Evolutionary conservation across 2,113 vertebrate species (phyloP).

Genomic region (Cricetomys ansorgei): DNA sequence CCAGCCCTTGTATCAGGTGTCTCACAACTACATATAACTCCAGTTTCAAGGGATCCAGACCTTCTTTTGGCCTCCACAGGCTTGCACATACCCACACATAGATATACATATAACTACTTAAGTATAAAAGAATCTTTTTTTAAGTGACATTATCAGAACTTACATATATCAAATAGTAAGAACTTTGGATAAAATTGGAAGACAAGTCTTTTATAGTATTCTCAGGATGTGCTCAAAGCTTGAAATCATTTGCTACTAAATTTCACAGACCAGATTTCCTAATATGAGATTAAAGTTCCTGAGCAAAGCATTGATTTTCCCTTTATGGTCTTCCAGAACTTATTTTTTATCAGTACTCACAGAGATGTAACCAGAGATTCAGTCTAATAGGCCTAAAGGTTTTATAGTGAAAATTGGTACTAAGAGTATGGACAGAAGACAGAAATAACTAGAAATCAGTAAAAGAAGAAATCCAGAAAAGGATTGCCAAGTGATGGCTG

Average conservation of each 20-base stretch:
- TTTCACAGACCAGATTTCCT: conserved; percentile 52
- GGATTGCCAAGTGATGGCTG: neutral
- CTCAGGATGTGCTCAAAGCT: neutral
- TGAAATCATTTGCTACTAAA: conserved; percentile 36
- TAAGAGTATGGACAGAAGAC: neutral
- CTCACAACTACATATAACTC: neutral
- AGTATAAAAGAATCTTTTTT: neutral
- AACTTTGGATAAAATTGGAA: neutral
- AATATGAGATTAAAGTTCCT: conserved; percentile 20
- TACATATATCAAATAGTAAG: conserved; percentile 42
- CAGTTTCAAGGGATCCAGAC: neutral
- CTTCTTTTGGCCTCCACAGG: neutral
- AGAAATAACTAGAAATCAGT: conserved; percentile 37
- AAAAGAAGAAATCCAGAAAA: conserved; percentile 35
- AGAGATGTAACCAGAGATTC: neutral
- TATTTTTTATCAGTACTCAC: neutral
- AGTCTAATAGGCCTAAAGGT: conserved; percentile 21
- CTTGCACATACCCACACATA: neutral
- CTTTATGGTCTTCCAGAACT: conserved; percentile 38
- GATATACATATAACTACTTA: neutral
- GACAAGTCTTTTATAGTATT: conserved; percentile 15
- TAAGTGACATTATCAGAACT: neutral
- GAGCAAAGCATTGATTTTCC: neutral
- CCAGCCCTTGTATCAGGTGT: neutral
- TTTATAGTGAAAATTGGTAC: conserved; percentile 21